Evolutionary conservation across 2,113 vertebrate genomes (phyloP).

Genomic region (Tragulus kanchil): DNA sequence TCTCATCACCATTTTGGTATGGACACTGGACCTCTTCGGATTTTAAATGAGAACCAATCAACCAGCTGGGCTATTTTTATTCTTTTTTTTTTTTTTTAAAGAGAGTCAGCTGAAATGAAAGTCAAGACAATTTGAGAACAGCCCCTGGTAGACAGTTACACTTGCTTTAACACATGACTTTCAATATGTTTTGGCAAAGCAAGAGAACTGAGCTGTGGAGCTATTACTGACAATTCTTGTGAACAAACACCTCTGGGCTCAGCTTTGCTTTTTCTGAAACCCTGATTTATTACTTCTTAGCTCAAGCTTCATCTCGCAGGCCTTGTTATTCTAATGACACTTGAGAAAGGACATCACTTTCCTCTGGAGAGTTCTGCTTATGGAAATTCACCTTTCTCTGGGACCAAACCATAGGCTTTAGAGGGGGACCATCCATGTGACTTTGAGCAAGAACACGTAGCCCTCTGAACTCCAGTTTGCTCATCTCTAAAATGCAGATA

Average conservation of each 20-base stretch:
- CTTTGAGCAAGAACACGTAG: conserved; percentile 3
- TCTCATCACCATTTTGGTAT: conserved; percentile 9
- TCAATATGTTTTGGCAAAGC: conserved; percentile 12
- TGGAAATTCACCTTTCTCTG: not conserved
- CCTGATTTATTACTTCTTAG: not conserved
- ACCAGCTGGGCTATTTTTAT: conserved; percentile 50
- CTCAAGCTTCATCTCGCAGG: not conserved
- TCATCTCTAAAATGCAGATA: not conserved
- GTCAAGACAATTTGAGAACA: conserved; percentile 51
- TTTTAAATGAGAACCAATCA: conserved; percentile 56
- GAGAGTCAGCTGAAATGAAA: conserved; percentile 60
- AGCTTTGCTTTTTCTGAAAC: not conserved
- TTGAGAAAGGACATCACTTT: conserved; percentile 31
- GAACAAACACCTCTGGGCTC: not conserved
- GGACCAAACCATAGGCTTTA: conserved; percentile 7
- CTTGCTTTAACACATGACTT: conserved; percentile 28
- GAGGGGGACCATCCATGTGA: not conserved
- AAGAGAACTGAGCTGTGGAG: not conserved
- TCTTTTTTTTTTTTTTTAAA: not conserved
- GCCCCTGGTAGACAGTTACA: not conserved
- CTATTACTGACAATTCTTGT: not conserved
- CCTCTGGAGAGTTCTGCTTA: not conserved
- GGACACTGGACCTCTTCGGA: conserved; percentile 39
- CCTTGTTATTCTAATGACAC: not conserved
- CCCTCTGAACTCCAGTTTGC: not conserved